These are phyloP conservation scores for Antennarius maculatus DNA, from an alignment of 2,797 vertebrate species.

Conservation along the genomic window DNA sequence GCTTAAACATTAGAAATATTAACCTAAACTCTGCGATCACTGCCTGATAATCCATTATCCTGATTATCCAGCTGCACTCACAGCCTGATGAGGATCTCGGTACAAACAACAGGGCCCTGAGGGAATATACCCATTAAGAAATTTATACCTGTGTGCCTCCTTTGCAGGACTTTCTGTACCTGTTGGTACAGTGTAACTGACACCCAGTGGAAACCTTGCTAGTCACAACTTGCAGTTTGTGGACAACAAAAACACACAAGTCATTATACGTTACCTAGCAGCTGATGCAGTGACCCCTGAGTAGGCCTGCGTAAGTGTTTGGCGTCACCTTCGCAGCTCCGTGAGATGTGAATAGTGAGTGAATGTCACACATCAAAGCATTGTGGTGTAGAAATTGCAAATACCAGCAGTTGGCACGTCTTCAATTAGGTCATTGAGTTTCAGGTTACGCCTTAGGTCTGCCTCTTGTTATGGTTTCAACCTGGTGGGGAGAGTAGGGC, in stretches of 20 bases:
- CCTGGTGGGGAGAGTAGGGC: conserved; percentile 5
- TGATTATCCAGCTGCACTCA: background rate
- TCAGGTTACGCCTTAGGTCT: conserved; percentile 1
- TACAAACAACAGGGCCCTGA: conserved; percentile 24
- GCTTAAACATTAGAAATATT: no score
- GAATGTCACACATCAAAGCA: conserved; percentile 6
- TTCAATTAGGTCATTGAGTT: conserved; percentile 37
- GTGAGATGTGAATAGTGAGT: background rate
- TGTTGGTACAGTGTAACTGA: conserved; percentile 18
- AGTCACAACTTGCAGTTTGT: conserved; percentile 53
- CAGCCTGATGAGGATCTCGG: background rate
- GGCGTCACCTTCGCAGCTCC: conserved; percentile 6
- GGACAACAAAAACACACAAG: conserved; percentile 19
- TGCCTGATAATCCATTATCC: no score
- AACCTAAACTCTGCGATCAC: no score
- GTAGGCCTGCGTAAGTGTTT: background rate
- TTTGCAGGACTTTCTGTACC: background rate
- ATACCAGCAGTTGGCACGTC: conserved; percentile 57
- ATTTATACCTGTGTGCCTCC: conserved; percentile 11
- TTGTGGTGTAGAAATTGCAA: conserved; percentile 22
- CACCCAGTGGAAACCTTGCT: conserved; percentile 46
- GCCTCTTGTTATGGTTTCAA: conserved; percentile 34
- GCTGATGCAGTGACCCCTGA: conserved; percentile 25
- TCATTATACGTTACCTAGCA: conserved; percentile 27
- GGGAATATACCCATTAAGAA: conserved; percentile 23